A percentile compares a stretch with the other conserved stretches of the same genome.
These are phyloP conservation scores for Amphiprion percula DNA, from an alignment of 2,113 vertebrate species.

Conservation along the genomic window DNA sequence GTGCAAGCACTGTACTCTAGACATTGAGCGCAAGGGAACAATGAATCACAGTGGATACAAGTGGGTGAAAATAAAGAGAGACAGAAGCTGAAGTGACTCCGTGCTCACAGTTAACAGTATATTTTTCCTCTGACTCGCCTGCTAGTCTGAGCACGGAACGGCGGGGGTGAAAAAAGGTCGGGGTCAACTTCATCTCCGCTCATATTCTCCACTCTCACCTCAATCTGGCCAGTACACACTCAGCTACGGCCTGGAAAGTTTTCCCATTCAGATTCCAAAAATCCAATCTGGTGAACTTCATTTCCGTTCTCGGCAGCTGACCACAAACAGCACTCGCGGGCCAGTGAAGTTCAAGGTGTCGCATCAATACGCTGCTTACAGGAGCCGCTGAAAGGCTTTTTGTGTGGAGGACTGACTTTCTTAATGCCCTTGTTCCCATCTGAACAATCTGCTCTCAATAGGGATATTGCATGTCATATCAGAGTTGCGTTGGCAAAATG, in stretches of 20 bases:
- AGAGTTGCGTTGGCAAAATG: conserved; percentile 25
- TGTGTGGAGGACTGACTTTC: conserved; percentile 13
- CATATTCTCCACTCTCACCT: conserved; percentile 80
- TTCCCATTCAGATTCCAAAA: conserved; percentile 80
- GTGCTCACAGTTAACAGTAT: conserved; percentile 71
- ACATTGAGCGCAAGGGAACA: conserved; percentile 60
- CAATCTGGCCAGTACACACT: conserved; percentile 78
- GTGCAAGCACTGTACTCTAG: conserved; percentile 54
- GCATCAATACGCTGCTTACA: conserved; percentile 50
- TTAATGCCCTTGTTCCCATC: conserved; percentile 4
- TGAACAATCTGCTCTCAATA: conserved; percentile 23
- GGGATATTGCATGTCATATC: conserved; percentile 32
- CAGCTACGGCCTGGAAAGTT: conserved; percentile 64
- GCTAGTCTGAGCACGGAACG: conserved; percentile 55
- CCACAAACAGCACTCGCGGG: conserved; percentile 51
- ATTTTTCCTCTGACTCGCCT: conserved; percentile 73
- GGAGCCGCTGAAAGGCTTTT: conserved; percentile 31
- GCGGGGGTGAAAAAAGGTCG: conserved; percentile 69
- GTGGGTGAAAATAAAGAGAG: conserved; percentile 78
- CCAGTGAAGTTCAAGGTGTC: conserved; percentile 55
- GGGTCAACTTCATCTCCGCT: conserved; percentile 83
- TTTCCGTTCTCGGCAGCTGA: conserved; percentile 73
- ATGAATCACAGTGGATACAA: conserved; percentile 73
- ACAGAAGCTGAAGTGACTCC: conserved; percentile 80
- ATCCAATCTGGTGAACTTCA: conserved; percentile 80